Base-by-base conservation (phyloP, 2,113 vertebrate genomes). In the Sardina pilchardus region DNA sequence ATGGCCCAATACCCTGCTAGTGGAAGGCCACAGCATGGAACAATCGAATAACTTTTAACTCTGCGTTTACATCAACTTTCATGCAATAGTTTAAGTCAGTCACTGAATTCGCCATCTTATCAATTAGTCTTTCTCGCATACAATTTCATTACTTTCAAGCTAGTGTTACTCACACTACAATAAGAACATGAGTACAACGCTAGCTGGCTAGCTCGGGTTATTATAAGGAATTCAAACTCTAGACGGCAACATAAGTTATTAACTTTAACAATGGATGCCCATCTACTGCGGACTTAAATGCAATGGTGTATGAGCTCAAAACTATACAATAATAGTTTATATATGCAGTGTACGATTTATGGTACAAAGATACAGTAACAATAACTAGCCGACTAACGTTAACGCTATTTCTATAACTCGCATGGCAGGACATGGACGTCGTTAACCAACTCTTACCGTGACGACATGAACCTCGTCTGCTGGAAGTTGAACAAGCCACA, bases 401-500 rank as follows among this genome's bases (percentile, higher is more conserved):
- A 71, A 71, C 8, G 63, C 2, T 56, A 56, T 59, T 7, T 24
- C 53, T 36, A 78, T 34, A n/a, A 78, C 30, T 36, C 30, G 34
- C 71, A 78, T 78, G 71, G 71, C 30, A 78, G 71, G 34, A 78
- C 34, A 78, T 17, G 26, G 71, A n/a, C 24, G n/a, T n/a, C 14
- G 71, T 78, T 36, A 78, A 34, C 30, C 71, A 78, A 36, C 71
- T 67, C 94, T 94, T 94, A 96, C 95, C 95, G 94, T 92, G 95
- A 95, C 45, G 95, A 95, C 93, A 96, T 94, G 81, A 94, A 93
- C 87, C 94, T 91, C 84, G 47, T 89, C 88, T 90, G 94, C 84
- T 93, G 94, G 6, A 89, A 78, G 0, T 83, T 88, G 47, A 88
- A 1, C 84, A 93, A 47, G 0, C 92, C 90, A 30, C 95, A 95